Evolutionary conservation across 2,888 invertebrate genomes (phyloP).

Genomic region (Acleris holmiana): DNA sequence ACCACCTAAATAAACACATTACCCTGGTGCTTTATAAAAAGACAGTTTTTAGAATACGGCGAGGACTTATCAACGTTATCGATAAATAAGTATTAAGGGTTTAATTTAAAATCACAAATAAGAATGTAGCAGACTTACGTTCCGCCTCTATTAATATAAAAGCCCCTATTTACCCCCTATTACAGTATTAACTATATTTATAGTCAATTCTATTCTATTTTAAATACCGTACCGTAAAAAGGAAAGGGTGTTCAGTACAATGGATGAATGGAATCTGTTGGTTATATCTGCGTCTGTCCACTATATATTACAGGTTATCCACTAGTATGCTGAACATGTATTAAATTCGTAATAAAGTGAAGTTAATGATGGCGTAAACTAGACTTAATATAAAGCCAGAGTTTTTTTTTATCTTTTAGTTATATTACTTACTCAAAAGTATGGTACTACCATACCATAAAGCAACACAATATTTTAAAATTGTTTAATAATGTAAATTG

Average conservation of each 20-base stretch:
- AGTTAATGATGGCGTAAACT: background rate
- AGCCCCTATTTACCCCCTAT: constrained; percentile 75
- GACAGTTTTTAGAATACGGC: constrained; percentile 8
- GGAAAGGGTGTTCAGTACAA: constrained; percentile 4
- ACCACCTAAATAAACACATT: constrained; percentile 11
- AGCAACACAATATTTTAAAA: too few relatives aligned
- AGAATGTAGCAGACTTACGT: constrained; percentile 11
- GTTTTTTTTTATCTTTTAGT: too few relatives aligned
- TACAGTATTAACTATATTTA: constrained; percentile 74
- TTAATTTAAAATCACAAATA: constrained; percentile 36
- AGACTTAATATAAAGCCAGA: too few relatives aligned
- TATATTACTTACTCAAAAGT: too few relatives aligned
- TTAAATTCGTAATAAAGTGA: constrained; percentile 1
- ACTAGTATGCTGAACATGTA: background rate
- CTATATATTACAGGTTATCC: background rate
- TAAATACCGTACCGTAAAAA: constrained; percentile 62
- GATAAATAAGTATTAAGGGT: constrained; percentile 20
- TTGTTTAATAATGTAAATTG: background rate
- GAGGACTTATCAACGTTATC: background rate
- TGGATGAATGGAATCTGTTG: constrained; percentile 23
- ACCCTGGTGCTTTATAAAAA: constrained; percentile 24
- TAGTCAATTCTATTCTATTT: constrained; percentile 72
- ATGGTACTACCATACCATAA: too few relatives aligned
- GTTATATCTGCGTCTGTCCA: constrained; percentile 26
- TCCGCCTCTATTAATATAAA: constrained; percentile 56